Base-by-base conservation (phyloP, 2,113 vertebrate species). In the Garra rufa region DNA sequence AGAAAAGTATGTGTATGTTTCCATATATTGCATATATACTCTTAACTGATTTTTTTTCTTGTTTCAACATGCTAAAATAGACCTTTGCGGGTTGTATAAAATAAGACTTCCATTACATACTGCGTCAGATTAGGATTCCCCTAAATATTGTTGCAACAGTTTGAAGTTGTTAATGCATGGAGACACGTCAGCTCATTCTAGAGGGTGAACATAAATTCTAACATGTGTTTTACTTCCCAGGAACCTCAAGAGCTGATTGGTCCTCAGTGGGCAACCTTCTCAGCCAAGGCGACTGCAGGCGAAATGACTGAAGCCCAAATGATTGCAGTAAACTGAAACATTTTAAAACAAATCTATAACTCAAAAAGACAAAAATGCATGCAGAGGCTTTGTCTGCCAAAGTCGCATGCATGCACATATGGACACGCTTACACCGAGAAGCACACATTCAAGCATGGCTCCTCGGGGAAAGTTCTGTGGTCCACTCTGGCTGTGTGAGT, bases 391-490 rank as follows among this genome's bases (percentile, higher is more conserved):
- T 4, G 10, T 34, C 28, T 3, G 26, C 24, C 30, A 11, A 19
- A 30, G 70, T 34, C 13, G 79, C 41, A 73, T 44, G 3, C 9
- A 24, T 71, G 19, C 6, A 71, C 41, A 73, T 73, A 46, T 73
- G 41, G 70, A 73, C 70, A 26, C 41, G 26, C 41, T 50, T 38
- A 15, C 7, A 41, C 28, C 28, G 55, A 77, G 43, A 52, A 63
- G 26, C 30, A 55, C 48, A 26, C 34, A 70, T 24, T n/a, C 24
- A 76, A 48, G 21, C 76, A 48, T 30, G 67, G 83, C 85, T 89
- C 76, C 77, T 85, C 83, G 13, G 81, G 83, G 34, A 50, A 89
- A 89, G 88, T 87, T 89, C 88, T 87, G 88, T 89, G 88, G 70
- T 89, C 81, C 88, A 89, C 88, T 87, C 81, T 71, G 88, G 52